Conservation (phyloP, 2,113 vertebrate genomes). For the Cryptomyrus ogoouensis region DNA sequence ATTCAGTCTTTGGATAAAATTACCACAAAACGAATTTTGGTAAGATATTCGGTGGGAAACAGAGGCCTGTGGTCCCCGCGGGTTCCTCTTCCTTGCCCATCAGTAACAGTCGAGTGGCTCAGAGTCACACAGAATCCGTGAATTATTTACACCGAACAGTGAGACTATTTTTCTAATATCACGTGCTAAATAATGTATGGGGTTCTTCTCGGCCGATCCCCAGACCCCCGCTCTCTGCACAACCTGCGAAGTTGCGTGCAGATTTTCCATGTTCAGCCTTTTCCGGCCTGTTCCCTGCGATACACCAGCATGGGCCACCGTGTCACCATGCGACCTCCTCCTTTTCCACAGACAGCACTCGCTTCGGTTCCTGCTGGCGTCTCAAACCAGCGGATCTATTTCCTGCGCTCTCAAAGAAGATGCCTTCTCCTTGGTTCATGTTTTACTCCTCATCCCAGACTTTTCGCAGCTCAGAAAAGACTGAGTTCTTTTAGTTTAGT, state of each 20-base stretch:
- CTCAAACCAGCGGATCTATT: background rate
- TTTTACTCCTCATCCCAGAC: background rate
- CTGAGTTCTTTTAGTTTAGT: background rate
- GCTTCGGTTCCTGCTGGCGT: background rate
- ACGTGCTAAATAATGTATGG: conserved; percentile 39
- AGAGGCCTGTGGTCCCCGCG: conserved; percentile 30
- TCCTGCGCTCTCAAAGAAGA: background rate
- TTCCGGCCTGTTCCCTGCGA: background rate
- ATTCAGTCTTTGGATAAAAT: conserved; percentile 39
- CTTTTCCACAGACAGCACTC: background rate
- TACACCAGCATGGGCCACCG: background rate
- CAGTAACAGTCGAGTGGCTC: conserved; percentile 35
- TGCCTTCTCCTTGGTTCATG: background rate
- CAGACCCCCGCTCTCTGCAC: background rate
- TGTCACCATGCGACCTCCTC: background rate
- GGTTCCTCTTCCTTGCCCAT: conserved; percentile 23
- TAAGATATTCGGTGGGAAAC: conserved; percentile 34
- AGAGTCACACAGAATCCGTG: conserved; percentile 35
- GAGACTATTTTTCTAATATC: conserved; percentile 39
- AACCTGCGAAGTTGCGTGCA: background rate
- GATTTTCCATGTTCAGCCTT: background rate
- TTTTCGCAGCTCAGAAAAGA: background rate
- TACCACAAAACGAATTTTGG: conserved; percentile 28
- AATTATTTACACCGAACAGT: conserved; percentile 38
- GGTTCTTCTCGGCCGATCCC: conserved; percentile 9